Evolutionary conservation across 2,797 vertebrate species (phyloP).

Genomic region (Ataeniobius toweri): DNA sequence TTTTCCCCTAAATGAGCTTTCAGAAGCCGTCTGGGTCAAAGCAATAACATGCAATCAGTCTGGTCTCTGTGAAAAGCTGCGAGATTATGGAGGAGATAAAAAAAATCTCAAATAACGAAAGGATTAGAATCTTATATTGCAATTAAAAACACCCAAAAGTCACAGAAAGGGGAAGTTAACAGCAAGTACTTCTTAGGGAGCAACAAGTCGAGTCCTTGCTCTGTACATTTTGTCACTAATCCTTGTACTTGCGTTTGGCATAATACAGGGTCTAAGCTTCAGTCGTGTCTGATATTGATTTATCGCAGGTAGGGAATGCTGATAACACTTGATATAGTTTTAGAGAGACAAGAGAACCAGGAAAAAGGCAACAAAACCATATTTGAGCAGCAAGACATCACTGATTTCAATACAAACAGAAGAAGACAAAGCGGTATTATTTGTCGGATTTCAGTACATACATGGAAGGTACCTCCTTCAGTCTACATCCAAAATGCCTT

Average conservation of each 20-base stretch:
- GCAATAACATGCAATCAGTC: constrained; percentile 48
- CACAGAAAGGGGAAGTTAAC: constrained; percentile 28
- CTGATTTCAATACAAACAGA: not conserved
- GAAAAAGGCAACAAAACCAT: constrained; percentile 24
- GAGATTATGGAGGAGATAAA: constrained; percentile 41
- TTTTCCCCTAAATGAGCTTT: constrained; percentile 42
- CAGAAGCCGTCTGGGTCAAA: constrained; percentile 54
- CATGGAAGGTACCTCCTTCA: not conserved
- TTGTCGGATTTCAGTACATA: constrained; percentile 9
- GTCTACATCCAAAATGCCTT: not conserved
- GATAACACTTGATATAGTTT: constrained; percentile 32
- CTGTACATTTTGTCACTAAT: constrained; percentile 43
- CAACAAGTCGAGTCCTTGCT: constrained; percentile 29
- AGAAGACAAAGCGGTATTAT: constrained; percentile 5
- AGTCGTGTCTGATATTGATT: constrained; percentile 49
- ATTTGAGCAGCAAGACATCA: not conserved
- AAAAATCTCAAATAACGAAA: constrained; percentile 48
- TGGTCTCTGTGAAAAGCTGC: constrained; percentile 40
- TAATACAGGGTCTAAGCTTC: constrained; percentile 34
- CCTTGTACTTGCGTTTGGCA: constrained; percentile 35
- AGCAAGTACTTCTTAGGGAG: constrained; percentile 40
- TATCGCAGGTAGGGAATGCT: constrained; percentile 43
- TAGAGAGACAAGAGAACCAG: constrained; percentile 13
- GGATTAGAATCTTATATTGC: constrained; percentile 55
- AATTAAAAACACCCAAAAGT: constrained; percentile 56